Conservation (phyloP, 92 coral and sea anemone species). For the Zoanthus sansibaricus region DNA sequence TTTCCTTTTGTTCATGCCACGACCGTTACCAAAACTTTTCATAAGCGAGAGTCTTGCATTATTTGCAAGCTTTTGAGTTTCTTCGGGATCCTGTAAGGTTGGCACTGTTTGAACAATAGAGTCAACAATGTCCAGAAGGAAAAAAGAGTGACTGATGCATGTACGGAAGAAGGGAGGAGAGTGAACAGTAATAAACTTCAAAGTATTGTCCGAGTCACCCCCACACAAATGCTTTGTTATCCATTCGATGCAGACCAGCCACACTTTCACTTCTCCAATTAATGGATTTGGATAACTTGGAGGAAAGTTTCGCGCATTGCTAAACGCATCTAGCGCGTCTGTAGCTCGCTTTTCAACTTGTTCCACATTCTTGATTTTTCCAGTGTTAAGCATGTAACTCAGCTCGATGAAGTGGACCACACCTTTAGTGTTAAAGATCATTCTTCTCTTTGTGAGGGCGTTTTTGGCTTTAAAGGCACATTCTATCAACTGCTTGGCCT, state of each 20-base stretch:
- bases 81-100: slow-evolving; percentile 72
- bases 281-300: slow-evolving; percentile 79
- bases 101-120: slow-evolving; percentile 66
- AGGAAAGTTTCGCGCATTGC: slow-evolving; percentile 76
- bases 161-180: slow-evolving; percentile 82
- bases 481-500: slow-evolving; percentile 72
- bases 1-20: slow-evolving; percentile 28
- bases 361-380: slow-evolving; percentile 44
- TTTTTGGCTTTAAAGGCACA: slow-evolving; percentile 66
- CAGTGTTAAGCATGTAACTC: slow-evolving; percentile 14
- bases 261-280: slow-evolving; percentile 87
- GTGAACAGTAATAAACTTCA: slow-evolving; percentile 61
- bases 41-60: slow-evolving; percentile 66
- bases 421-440: slow-evolving; percentile 74
- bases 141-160: slow-evolving; percentile 77
- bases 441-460: slow-evolving; percentile 42
- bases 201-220: slow-evolving; percentile 65
- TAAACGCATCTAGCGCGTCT: slow-evolving; percentile 62
- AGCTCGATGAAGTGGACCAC: slow-evolving; percentile 62
- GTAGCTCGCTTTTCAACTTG: slow-evolving; percentile 60
- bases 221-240: slow-evolving; percentile 67
- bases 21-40: slow-evolving; percentile 52
- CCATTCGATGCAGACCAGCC: slow-evolving; percentile 89
- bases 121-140: slow-evolving; percentile 81
- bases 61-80: slow-evolving; percentile 63